Evolutionary conservation across 1,140 invertebrate genomes (phyloP).

Genomic region (Drosophila micromelanica): DNA sequence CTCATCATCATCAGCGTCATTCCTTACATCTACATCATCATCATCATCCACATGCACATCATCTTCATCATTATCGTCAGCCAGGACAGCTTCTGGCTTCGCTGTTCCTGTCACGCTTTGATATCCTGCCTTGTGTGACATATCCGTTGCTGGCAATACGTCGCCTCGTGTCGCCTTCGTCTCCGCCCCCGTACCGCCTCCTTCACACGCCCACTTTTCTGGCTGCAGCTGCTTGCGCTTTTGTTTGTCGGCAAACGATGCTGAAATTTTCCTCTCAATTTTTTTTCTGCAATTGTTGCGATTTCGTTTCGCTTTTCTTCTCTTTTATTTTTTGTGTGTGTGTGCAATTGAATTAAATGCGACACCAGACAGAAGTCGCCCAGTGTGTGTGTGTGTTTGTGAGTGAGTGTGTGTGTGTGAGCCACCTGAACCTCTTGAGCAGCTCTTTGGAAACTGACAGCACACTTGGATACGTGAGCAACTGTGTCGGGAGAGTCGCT

Average conservation of each 20-base stretch:
- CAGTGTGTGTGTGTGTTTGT: neutral
- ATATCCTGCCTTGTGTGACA: conserved; percentile 69
- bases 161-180: neutral
- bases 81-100: conserved; percentile 9
- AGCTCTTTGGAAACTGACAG: conserved; percentile 44
- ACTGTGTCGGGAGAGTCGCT: conserved; percentile 31
- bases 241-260: conserved; percentile 52
- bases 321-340: conserved; percentile 8
- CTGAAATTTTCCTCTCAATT: conserved; percentile 44
- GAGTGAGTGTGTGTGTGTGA: neutral
- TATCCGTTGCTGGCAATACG: conserved; percentile 57
- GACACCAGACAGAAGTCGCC: conserved; percentile 54
- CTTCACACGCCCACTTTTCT: neutral
- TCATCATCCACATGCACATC: neutral
- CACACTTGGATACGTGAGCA: conserved; percentile 35
- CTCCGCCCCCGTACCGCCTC: neutral
- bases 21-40: neutral
- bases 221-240: conserved; percentile 49
- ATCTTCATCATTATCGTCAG: neutral
- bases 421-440: conserved; percentile 46
- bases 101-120: conserved; percentile 68
- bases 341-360: conserved; percentile 73
- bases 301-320: conserved; percentile 27
- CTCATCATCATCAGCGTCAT: conserved; percentile 8
- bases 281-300: conserved; percentile 62